phyloP scores from a whole-genome alignment of 1,140 invertebrate genomes.

The Micrasema minimum region DNA sequence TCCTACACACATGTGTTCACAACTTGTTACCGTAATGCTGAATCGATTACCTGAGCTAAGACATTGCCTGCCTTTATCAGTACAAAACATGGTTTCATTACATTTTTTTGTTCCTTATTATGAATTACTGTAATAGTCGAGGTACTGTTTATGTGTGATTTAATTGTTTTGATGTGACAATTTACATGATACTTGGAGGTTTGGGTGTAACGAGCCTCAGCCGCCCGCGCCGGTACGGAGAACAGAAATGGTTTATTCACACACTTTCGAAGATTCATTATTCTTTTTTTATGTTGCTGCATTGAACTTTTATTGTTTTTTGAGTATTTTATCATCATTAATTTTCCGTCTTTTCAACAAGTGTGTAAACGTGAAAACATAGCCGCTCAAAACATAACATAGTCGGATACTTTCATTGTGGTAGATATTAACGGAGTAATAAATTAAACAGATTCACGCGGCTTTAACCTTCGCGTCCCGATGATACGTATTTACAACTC shows the following conservation, averaged over 20 bases:
- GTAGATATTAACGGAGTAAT: too few relatives aligned
- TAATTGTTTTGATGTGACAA: slow-evolving; percentile 47
- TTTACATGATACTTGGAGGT: slow-evolving; percentile 53
- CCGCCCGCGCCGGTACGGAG: slow-evolving; percentile 20
- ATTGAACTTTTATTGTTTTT: not conserved
- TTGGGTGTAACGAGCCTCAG: slow-evolving; percentile 35
- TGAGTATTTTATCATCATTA: slow-evolving; percentile 12
- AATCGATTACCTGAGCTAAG: slow-evolving; percentile 54
- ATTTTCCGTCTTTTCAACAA: slow-evolving; percentile 1
- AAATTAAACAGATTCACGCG: too few relatives aligned
- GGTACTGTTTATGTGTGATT: slow-evolving; percentile 28
- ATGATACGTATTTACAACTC: too few relatives aligned
- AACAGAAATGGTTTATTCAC: slow-evolving; percentile 4
- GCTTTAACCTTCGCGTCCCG: too few relatives aligned
- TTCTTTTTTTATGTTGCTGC: slow-evolving; percentile 39
- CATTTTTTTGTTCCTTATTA: slow-evolving; percentile 23
- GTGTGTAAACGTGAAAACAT: not conserved
- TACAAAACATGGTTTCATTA: slow-evolving; percentile 31
- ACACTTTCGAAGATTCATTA: slow-evolving; percentile 44
- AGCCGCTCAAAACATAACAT: not conserved
- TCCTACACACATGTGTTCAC: slow-evolving; percentile 40
- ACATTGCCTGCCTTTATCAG: slow-evolving; percentile 52
- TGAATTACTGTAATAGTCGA: slow-evolving; percentile 24
- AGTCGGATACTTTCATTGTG: not conserved
- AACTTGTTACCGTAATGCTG: slow-evolving; percentile 43